Base-by-base conservation (phyloP, 2,888 invertebrate species). In the Synanthedon vespiformis region DNA sequence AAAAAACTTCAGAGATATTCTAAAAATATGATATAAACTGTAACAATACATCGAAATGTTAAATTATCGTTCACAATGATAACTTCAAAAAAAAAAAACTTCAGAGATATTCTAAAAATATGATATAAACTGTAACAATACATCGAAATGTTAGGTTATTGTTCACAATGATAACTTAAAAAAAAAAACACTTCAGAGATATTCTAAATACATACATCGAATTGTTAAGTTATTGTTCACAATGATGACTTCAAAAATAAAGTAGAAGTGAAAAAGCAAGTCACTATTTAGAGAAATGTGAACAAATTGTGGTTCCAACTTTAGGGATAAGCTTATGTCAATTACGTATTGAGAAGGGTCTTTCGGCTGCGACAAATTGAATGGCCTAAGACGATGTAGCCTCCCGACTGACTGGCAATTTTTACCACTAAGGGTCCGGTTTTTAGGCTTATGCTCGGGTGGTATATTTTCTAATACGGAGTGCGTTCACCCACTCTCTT, bases 291-390 rank as follows among this genome's bases (percentile, higher is more conserved):
- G 58, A 58, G 59, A 60, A 63, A 68, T 60, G 61, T 72, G 78
- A 77, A 82, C 78, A 79, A 81, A 83, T 79, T 77, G 80, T 72
- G 76, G 72, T 66, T 75, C 76, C 73, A 76, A 80, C 68, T 80
- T 77, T 63, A 65, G 72, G 78, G 80, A 80, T 84, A 82, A 83
- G 78, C 83, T 73, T 72, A 73, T 81, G 83, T 84, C 83, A 84
- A 83, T 84, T 84, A 84, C 75, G 73, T 67, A 81, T 78, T 84
- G 83, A 82, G 79, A 72, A 84, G 83, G 83, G 85, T 83, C 68
- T 62, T 64, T 64, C 65, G 67, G 64, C 58, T 64, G 69, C 74
- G 79, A 83, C 80, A 82, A 84, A 84, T 80, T 79, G 80, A 80
- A 80, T 77, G 80, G 76, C 72, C 74, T 76, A 77, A 76, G 74